phyloP scores from a whole-genome alignment of 2,113 vertebrate species.

The Martes martes region DNA sequence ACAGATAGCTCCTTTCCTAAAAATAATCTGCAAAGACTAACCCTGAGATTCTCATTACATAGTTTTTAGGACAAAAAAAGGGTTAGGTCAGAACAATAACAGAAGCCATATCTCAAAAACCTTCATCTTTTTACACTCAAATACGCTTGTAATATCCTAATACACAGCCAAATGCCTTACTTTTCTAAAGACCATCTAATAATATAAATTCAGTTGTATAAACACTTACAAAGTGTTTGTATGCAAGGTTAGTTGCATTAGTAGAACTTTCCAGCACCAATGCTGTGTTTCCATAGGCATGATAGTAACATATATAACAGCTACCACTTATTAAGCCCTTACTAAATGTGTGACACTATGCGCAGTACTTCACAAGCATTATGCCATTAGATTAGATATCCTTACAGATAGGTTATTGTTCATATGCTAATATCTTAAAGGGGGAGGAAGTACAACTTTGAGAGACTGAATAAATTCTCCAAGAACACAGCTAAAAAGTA shows the following conservation, averaged over 20 bases:
- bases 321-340: neutral
- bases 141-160: neutral
- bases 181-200: neutral
- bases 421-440: neutral
- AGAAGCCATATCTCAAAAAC: neutral
- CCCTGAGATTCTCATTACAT: neutral
- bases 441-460: neutral
- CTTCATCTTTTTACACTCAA: neutral
- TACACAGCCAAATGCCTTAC: neutral
- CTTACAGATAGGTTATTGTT: neutral
- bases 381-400: neutral
- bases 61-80: neutral
- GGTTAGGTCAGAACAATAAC: neutral
- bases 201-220: neutral
- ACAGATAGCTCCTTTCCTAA: neutral
- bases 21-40: slow-evolving; percentile 12
- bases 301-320: neutral
- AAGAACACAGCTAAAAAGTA: neutral
- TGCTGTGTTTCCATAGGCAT: neutral
- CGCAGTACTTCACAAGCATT: neutral
- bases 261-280: neutral
- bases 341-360: neutral
- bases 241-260: neutral
- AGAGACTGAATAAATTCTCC: neutral
- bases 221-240: neutral